Percentiles rank a stretch among this genome's conserved stretches.
Conservation (phyloP, 2,888 invertebrate species). For the Dasypolia templi region DNA sequence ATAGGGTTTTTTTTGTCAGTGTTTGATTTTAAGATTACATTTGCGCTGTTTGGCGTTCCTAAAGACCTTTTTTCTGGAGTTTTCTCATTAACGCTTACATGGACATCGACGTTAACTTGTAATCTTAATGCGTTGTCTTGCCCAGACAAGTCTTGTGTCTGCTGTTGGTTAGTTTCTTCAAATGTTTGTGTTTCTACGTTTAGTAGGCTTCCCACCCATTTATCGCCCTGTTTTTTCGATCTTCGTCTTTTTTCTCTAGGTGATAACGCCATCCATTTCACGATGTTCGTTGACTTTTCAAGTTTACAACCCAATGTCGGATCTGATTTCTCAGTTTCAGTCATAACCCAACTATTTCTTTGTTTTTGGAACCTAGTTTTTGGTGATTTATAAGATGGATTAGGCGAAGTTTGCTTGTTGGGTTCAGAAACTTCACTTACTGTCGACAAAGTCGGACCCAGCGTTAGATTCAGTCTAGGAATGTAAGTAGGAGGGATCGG, state of each 20-base stretch:
- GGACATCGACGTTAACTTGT: conserved; percentile 69
- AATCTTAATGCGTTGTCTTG: conserved; percentile 49
- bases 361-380: conserved; percentile 64
- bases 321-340: conserved; percentile 54
- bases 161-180: conserved; percentile 22
- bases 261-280: conserved; percentile 80
- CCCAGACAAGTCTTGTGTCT: conserved; percentile 7
- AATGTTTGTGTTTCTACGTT: conserved; percentile 36
- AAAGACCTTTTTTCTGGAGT: conserved; percentile 51
- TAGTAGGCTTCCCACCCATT: conserved; percentile 50
- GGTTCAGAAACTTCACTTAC: conserved; percentile 83
- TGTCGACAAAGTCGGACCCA: conserved; percentile 80
- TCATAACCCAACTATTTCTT: conserved; percentile 75
- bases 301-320: conserved; percentile 44
- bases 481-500: conserved; percentile 77
- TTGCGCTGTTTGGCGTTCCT: conserved; percentile 44
- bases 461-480: conserved; percentile 78
- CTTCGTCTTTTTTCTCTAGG: conserved; percentile 77
- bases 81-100: conserved; percentile 58
- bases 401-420: conserved; percentile 62
- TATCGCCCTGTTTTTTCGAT: conserved; percentile 59
- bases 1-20: conserved; percentile 21
- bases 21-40: conserved; percentile 17
- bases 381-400: conserved; percentile 58
- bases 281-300: conserved; percentile 67